Percentiles rank a stretch among this genome's conserved stretches.
Conservation (phyloP, 2,797 vertebrate genomes). For the Gephyroberyx darwinii region DNA sequence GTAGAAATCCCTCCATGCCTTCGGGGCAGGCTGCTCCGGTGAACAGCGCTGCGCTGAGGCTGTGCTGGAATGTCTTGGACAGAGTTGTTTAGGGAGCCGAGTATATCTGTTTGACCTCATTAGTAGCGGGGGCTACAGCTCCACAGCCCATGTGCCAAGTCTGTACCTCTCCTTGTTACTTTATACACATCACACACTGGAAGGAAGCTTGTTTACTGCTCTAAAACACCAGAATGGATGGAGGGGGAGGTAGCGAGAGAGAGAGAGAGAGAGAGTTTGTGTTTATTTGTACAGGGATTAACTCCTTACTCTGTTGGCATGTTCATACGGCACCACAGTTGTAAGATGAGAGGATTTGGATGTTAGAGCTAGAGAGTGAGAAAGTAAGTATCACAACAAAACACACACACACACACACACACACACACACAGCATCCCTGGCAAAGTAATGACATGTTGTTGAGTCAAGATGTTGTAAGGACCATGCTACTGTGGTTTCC, state of each 20-base stretch:
- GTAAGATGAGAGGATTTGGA: conserved; percentile 53
- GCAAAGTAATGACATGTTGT: conserved; percentile 38
- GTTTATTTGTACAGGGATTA: conserved; percentile 60
- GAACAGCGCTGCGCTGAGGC: conserved; percentile 33
- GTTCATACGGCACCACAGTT: conserved; percentile 50
- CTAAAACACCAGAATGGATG: not conserved
- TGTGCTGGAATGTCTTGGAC: conserved; percentile 59
- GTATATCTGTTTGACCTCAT: conserved; percentile 74
- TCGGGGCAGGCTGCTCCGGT: conserved; percentile 1
- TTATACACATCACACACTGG: conserved; percentile 35
- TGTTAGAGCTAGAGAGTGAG: conserved; percentile 22
- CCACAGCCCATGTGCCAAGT: conserved; percentile 52
- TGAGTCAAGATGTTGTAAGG: conserved; percentile 4
- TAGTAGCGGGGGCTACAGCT: conserved; percentile 59
- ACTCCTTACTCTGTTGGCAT: conserved; percentile 51
- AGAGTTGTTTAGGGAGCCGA: conserved; percentile 54
- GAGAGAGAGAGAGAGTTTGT: conserved; percentile 36
- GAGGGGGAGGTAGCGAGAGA: not conserved
- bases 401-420: not conserved
- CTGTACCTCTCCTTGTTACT: conserved; percentile 42
- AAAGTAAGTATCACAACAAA: conserved; percentile 17
- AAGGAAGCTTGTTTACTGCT: conserved; percentile 38
- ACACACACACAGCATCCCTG: not conserved
- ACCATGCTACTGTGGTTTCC: conserved; percentile 10
- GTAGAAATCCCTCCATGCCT: conserved; percentile 44